A percentile compares a stretch with the other conserved stretches of the same genome.
phyloP scores from a whole-genome alignment of 1,140 invertebrate genomes.

The Drosophila pruinosa region DNA sequence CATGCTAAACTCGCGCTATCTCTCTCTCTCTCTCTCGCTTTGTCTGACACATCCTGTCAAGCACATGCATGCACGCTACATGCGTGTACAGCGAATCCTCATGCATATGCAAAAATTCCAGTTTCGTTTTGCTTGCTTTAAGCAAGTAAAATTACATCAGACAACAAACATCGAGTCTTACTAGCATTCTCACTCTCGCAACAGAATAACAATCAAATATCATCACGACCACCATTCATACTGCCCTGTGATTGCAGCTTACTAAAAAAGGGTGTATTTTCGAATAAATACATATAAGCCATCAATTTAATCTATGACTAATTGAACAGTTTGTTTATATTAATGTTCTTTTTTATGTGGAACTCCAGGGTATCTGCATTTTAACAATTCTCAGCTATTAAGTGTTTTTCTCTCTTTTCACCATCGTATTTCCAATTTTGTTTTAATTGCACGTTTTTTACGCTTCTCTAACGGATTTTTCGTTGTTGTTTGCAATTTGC shows the following conservation, averaged over 20 bases:
- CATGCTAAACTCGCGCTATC: slow-evolving; percentile 50
- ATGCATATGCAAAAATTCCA: slow-evolving; percentile 63
- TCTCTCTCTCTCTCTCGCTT: no score
- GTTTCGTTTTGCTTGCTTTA: slow-evolving; percentile 31
- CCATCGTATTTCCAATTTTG: background rate
- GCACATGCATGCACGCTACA: background rate
- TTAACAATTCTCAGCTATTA: background rate
- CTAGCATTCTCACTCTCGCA: background rate
- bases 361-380: background rate
- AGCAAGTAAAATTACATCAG: slow-evolving; percentile 60
- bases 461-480: background rate
- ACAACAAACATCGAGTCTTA: slow-evolving; percentile 46
- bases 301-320: no score
- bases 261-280: no score
- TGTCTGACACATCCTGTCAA: slow-evolving; percentile 3
- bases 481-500: slow-evolving; percentile 11
- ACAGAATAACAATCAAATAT: background rate
- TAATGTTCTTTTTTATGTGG: no score
- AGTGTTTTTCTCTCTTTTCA: background rate
- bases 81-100: slow-evolving; percentile 31
- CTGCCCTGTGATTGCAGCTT: background rate
- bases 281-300: no score
- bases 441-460: background rate
- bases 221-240: background rate
- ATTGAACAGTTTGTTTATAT: no score